Evolutionary conservation across 92 coral and sea anemone species (phyloP).

Genomic region (Porites divaricata): DNA sequence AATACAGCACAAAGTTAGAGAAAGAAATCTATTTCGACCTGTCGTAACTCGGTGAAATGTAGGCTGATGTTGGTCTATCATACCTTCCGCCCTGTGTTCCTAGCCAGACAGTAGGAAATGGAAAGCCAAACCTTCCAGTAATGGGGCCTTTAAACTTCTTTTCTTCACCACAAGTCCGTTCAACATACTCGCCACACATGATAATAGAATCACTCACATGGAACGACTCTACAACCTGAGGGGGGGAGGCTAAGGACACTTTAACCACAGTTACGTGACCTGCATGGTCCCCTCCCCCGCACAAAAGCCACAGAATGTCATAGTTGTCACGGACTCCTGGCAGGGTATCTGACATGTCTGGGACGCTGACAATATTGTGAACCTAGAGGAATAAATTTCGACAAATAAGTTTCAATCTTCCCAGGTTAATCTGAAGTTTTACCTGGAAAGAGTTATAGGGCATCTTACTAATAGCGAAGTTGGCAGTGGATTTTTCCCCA

Average conservation of each 20-base stretch:
- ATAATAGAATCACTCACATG: conserved; percentile 89
- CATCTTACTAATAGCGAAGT: no score
- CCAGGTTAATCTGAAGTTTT: neutral
- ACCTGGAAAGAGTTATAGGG: no score
- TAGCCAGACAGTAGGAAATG: conserved; percentile 97
- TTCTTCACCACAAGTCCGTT: conserved; percentile 77
- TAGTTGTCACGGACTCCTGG: conserved; percentile 93
- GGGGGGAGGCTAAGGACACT: conserved; percentile 74
- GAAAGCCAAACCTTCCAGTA: conserved; percentile 92
- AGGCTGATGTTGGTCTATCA: no score
- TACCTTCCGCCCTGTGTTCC: conserved; percentile 98
- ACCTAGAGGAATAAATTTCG: conserved; percentile 59
- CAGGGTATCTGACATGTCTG: conserved; percentile 74
- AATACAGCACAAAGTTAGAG: no score
- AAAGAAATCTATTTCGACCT: no score
- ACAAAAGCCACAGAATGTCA: conserved; percentile 81
- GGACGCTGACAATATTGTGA: conserved; percentile 80
- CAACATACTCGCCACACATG: conserved; percentile 85
- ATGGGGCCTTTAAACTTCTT: conserved; percentile 76
- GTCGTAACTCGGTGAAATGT: neutral
- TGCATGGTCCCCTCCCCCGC: conserved; percentile 86
- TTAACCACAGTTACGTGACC: conserved; percentile 88
- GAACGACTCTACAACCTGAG: conserved; percentile 95
- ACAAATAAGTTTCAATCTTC: neutral
- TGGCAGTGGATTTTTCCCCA: no score